Base-by-base conservation (phyloP, 53 echinoderm and acorn worm species). In the Temnopleurus reevesii region DNA sequence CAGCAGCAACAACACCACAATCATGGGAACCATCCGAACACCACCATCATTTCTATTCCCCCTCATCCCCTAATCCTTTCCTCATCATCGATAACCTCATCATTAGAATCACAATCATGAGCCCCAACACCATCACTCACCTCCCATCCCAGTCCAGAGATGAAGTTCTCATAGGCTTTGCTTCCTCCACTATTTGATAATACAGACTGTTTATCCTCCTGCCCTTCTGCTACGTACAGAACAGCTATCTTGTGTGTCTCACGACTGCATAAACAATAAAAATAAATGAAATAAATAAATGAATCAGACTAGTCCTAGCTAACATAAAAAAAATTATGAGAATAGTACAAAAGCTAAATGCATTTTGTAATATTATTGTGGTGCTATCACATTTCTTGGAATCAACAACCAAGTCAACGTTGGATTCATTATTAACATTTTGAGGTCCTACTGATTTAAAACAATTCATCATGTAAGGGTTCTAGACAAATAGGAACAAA, bases 191-290 rank as follows among this genome's bases (percentile, higher is more conserved):
- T 93, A 66, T 97, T 97, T 7, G 93, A 92, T 10, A 97, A 44
- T 5, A 97, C 97, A 5, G 97, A 97, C 89, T 92, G 93, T 77
- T 97, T 97, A 45, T 97, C 97, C 61, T 97, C 97, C 71, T 97
- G 97, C 9, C 97, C 97, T 55, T 97, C 95, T 0, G 97, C 97
- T 47, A 97, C 95, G 29, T 97, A 95, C 34, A 95, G 83, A 29
- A 95, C 93, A 8, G 95, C 95, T 55, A 95, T 97, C 92, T 97
- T 97, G 93, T 97, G 97, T 18, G 97, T 97, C 76, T 97, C 97
- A 33, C 97, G 97, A 64, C 97, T 97, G 64, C 30, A n/a, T n/a
- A 27, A 81, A 29, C 36, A 43, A 8, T 54, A n/a, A n/a, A n/a
- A n/a, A n/a, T n/a, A n/a, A n/a, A n/a, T n/a, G n/a, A n/a, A n/a